A percentile compares a stretch with the other conserved stretches of the same genome.
Conservation (phyloP, 2,113 vertebrate genomes). For the Tragulus kanchil region DNA sequence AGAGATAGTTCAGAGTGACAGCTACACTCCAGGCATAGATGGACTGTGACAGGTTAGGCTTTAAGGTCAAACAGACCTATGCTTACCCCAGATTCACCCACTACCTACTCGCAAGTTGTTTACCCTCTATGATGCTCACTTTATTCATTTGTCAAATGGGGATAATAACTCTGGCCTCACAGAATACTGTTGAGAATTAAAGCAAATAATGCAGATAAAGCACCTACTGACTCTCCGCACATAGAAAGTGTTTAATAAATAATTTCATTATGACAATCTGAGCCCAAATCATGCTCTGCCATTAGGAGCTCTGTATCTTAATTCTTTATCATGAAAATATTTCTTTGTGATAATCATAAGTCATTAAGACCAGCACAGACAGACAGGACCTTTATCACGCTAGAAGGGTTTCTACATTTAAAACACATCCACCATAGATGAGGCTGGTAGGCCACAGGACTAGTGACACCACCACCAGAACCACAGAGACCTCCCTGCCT, state of each 20-base stretch:
- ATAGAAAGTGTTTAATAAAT: background rate
- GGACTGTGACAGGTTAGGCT: background rate
- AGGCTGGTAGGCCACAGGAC: background rate
- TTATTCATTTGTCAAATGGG: background rate
- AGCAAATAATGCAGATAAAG: background rate
- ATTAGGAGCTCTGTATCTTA: slow-evolving; percentile 1
- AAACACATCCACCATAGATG: background rate
- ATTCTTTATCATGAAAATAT: slow-evolving; percentile 40
- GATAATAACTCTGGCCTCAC: background rate
- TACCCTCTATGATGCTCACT: background rate
- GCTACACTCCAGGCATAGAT: background rate
- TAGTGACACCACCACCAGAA: fast-evolving
- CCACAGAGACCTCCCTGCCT: background rate
- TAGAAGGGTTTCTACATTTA: background rate
- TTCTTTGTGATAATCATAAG: slow-evolving; percentile 39
- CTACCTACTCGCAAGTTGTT: background rate
- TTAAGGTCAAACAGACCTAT: background rate
- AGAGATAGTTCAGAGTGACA: background rate
- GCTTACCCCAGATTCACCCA: background rate
- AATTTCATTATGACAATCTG: background rate
- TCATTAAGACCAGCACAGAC: background rate
- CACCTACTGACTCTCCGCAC: background rate
- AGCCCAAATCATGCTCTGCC: background rate
- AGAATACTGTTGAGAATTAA: background rate
- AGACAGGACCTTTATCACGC: background rate